Evolutionary conservation across 2,797 vertebrate species (phyloP).

Genomic region (Malacoraja senta): DNA sequence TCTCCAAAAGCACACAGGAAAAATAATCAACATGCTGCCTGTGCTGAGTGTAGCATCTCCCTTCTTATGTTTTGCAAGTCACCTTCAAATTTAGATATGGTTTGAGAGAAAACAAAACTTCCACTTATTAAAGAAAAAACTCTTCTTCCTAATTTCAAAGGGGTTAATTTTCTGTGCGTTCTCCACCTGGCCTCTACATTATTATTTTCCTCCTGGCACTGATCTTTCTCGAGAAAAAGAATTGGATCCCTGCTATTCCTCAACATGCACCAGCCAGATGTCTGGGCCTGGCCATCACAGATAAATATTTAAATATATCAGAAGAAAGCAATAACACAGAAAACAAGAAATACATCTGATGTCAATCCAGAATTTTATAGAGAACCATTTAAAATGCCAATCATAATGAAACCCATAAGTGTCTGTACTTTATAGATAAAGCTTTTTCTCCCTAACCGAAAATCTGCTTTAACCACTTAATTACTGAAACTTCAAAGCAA

Average conservation of each 20-base stretch:
- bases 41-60: too few species aligned
- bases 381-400: background rate
- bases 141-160: background rate
- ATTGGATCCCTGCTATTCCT: background rate
- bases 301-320: background rate
- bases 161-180: background rate
- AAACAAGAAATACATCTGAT: background rate
- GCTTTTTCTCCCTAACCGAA: background rate
- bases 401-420: background rate
- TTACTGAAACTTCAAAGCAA: background rate
- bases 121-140: background rate
- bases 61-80: background rate
- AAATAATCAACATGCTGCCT: too few species aligned
- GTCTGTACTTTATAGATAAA: background rate
- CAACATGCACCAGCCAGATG: background rate
- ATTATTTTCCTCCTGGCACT: background rate
- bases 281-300: background rate
- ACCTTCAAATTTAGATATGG: background rate
- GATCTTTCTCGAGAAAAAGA: constrained; percentile 11
- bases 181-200: background rate
- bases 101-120: background rate
- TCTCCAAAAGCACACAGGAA: too few species aligned
- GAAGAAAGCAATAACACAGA: background rate
- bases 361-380: constrained; percentile 14
- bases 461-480: background rate